Evolutionary conservation across 2,888 invertebrate genomes (phyloP), one percentile per base, ranked within the genome.

Genomic region (Pycnomerus fuliginosus): DNA sequence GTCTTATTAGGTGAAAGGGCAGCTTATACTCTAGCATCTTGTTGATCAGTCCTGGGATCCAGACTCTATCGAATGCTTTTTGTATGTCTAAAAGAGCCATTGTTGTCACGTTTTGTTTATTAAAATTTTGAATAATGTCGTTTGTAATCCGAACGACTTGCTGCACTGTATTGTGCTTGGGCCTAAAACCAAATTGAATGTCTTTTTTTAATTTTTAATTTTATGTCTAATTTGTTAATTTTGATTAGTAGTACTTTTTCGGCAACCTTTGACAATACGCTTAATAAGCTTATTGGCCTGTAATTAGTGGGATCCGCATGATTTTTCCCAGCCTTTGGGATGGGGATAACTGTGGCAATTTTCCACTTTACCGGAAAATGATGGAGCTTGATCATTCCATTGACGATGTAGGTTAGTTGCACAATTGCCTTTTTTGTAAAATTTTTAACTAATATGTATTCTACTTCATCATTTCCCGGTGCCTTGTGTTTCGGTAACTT

Each of bases 1-100:
- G 16, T 39, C 49, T 53, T 3, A 60, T 50, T n/a, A 64, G 5
- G 3, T 36, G 20, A 3, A 3, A 3, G 3, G 60, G 58, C 15
- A 58, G 49, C 13, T 55, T 41, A 16, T 44, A 15, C 33, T 50
- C 31, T 2, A 55, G 52, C 38, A 68, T 44, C 52, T 64, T 65
- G 37, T 49, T 53, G 1, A 63, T 48, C 2, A 68, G 55, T 3
- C 61, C 60, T 10, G 58, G 43, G n/a, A 56, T 54, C 60, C 64
- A 64, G 0, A 66, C 63, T 27, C 52, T 55, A 34, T 68, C 63
- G 28, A 70, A 70, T 0, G 67, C 66, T 48, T 66, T 65, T 37
- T 61, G 57, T 5, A 68, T 60, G 27, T 67, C 62, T 10, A 68
- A 33, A n/a, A 68, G 43, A 0, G 58, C 33, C 49, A 65, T 54